Conservation (phyloP, 2,888 invertebrate species). For the Petrolisthes cinctipes region DNA sequence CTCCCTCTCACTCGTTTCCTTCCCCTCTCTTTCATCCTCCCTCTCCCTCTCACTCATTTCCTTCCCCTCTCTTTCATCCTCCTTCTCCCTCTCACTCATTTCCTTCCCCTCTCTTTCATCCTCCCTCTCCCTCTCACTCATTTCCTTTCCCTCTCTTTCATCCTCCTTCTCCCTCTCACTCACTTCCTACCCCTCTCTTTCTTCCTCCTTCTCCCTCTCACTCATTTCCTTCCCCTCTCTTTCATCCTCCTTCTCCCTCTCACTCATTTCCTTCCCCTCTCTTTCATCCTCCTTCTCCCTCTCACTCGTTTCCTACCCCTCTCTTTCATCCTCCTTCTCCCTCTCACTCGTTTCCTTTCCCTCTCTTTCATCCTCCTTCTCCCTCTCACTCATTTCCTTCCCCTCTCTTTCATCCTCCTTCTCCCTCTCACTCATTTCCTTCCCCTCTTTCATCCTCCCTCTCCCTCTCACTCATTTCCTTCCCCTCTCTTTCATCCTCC, state of each 20-base stretch:
- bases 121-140: no score
- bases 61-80: no score
- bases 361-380: not conserved
- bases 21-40: no score
- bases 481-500: not conserved
- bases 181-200: no score
- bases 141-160: no score
- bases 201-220: no score
- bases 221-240: not conserved
- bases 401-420: conserved; percentile 5
- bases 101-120: no score
- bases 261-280: not conserved
- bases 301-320: not conserved
- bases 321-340: not conserved
- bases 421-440: not conserved
- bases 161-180: no score
- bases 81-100: no score
- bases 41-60: no score
- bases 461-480: not conserved
- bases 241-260: not conserved
- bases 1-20: no score
- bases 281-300: not conserved
- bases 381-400: not conserved
- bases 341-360: not conserved
- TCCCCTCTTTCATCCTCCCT: not conserved